Conservation (phyloP, 2,888 invertebrate species). For the Hoplodrina ambigua region DNA sequence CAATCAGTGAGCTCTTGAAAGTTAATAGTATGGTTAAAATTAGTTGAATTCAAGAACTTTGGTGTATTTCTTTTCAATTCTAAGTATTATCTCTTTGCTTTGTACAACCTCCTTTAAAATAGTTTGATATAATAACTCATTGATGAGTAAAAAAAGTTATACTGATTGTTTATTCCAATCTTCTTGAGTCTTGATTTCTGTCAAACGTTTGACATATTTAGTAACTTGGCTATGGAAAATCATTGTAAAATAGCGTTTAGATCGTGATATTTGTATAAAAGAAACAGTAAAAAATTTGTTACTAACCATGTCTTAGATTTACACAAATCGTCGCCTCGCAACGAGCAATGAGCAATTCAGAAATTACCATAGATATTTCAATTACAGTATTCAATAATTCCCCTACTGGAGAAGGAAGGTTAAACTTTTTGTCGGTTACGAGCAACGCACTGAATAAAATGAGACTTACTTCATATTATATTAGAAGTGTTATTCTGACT, state of each 20-base stretch:
- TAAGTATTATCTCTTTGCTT: background rate
- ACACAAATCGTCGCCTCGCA: conserved; percentile 24
- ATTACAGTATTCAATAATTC: conserved; percentile 63
- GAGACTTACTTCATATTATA: background rate
- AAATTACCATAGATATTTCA: conserved; percentile 68
- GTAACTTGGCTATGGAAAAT: conserved; percentile 12
- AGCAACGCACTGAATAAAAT: conserved; percentile 11
- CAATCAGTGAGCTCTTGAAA: background rate
- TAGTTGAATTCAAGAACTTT: no score
- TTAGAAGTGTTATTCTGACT: background rate
- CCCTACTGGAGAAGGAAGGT: conserved; percentile 52
- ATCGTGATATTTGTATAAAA: conserved; percentile 24
- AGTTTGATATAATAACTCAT: conserved; percentile 3
- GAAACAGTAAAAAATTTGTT: conserved; percentile 8
- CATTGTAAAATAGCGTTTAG: background rate
- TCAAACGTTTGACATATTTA: conserved; percentile 23
- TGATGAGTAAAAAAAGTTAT: background rate
- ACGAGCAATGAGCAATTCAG: conserved; percentile 61
- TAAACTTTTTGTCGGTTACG: conserved; percentile 32
- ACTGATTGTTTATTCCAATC: background rate
- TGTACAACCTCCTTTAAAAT: background rate
- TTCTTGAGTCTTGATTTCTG: background rate
- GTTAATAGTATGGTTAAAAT: background rate
- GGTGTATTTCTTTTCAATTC: no score
- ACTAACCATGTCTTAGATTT: conserved; percentile 35